phyloP scores from a whole-genome alignment of 2,113 vertebrate species.

The Actinemys pallida region DNA sequence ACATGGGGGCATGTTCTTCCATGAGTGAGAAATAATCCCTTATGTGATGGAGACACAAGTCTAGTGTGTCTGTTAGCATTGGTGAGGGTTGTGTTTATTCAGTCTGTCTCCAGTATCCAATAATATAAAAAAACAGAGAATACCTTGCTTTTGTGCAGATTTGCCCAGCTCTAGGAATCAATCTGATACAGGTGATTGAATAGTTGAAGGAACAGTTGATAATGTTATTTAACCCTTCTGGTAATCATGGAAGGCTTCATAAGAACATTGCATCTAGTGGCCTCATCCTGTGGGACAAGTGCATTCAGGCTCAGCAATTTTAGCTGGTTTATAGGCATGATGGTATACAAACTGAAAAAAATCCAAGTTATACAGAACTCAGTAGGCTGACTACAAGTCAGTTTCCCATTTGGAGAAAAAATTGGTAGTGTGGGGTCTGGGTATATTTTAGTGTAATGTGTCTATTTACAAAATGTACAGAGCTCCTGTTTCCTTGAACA shows the following conservation, averaged over 20 bases:
- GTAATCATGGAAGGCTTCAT: neutral
- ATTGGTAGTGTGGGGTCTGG: neutral
- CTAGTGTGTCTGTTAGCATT: constrained; percentile 24
- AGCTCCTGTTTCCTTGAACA: neutral
- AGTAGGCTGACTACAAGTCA: neutral
- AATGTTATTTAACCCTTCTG: neutral
- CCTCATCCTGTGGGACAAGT: neutral
- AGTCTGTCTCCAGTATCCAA: neutral
- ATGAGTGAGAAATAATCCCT: constrained; percentile 10
- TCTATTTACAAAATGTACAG: neutral
- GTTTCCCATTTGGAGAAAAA: accelerated
- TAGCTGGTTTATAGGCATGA: neutral
- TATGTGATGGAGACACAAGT: neutral
- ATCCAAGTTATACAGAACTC: neutral
- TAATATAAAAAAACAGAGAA: neutral
- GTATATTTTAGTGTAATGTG: accelerated
- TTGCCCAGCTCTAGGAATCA: neutral
- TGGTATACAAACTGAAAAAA: neutral
- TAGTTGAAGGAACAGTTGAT: neutral
- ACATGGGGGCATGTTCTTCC: neutral
- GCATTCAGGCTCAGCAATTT: neutral
- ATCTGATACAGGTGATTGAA: accelerated
- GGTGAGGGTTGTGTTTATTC: constrained; percentile 1
- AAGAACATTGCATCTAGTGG: neutral
- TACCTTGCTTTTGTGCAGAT: neutral